phyloP scores from a whole-genome alignment of 1,140 invertebrate genomes.

The Drosophila funebris region DNA sequence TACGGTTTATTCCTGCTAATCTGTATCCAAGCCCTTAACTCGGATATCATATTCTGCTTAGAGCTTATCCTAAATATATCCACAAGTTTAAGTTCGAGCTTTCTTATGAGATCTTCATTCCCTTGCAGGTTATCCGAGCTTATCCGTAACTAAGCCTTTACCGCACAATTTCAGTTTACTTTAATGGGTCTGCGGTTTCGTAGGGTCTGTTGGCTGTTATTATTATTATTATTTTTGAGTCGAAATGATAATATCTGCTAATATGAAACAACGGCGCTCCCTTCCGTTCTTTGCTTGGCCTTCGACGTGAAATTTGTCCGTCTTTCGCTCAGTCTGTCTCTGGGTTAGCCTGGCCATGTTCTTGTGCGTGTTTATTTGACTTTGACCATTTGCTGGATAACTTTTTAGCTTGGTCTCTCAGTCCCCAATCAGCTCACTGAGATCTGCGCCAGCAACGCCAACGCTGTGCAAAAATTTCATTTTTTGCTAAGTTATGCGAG shows the following conservation, averaged over 20 bases:
- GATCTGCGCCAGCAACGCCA: constrained; percentile 69
- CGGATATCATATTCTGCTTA: too few species aligned
- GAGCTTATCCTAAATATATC: too few species aligned
- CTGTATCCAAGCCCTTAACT: too few species aligned
- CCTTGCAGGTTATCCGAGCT: background rate
- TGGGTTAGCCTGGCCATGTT: constrained; percentile 34
- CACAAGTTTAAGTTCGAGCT: too few species aligned
- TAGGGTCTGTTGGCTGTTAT: constrained; percentile 24
- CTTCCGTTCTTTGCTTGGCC: constrained; percentile 45
- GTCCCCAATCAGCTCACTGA: constrained; percentile 44
- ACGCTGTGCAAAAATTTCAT: constrained; percentile 43
- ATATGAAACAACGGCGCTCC: constrained; percentile 55
- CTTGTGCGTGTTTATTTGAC: constrained; percentile 73
- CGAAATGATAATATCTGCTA: constrained; percentile 62
- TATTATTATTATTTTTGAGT: constrained; percentile 55
- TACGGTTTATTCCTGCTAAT: too few species aligned
- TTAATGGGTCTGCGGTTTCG: background rate
- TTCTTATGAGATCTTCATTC: too few species aligned
- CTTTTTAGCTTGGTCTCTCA: constrained; percentile 1
- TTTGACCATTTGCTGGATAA: constrained; percentile 52
- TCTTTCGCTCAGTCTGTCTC: background rate
- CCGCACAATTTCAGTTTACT: constrained; percentile 12
- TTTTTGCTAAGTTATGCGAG: constrained; percentile 34
- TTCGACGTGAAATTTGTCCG: constrained; percentile 25
- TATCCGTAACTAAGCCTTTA: background rate